Base-by-base conservation (phyloP, 1,140 invertebrate species). In the Leptestheria dahalacensis region DNA sequence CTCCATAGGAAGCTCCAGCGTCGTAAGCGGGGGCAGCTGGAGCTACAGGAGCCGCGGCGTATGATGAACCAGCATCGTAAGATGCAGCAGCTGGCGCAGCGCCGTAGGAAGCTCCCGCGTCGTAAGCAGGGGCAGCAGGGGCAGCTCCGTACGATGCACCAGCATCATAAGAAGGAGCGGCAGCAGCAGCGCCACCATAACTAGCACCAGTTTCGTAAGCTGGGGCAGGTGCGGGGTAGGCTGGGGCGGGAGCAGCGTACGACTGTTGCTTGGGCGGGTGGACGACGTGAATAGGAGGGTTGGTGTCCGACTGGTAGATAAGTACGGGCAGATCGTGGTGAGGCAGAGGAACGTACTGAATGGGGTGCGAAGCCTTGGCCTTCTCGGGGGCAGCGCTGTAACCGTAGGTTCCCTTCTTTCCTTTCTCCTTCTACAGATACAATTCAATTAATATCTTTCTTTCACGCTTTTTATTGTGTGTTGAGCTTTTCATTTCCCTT, bases 341-440 rank as follows among this genome's bases (percentile, higher is more conserved):
- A 1, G 73, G 73, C 26, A 73, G 61, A 2, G 73, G 73, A 6
- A 74, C 70, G 57, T 73, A 74, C 61, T 73, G 72, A n/a, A 74
- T 66, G 2, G 66, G 60, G 24, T 67, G 66, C 2, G 64, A 60
- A 6, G 64, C 58, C 10, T 60, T 61, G 21, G 63, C 61, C 21
- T 63, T 62, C 15, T 61, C 60, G 24, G 62, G 57, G 55, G 60
- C 55, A 55, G 21, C 29, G 12, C 54, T 48, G 21, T 62, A 62
- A 18, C 61, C 55, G 54, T 58, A 60, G 12, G 47, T 28, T 15
- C 26, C 28, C 12, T 49, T 49, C 26, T 50, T 59, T 18, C 29
- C 33, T 50, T 59, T 52, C 58, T 52, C 48, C 33, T 52, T 50
- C 58, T 50, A 41, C 48, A 48, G 20, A 24, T 57, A 12, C 18